Base-by-base conservation (phyloP, 2,113 vertebrate genomes). In the Xyliphius kryptos region DNA sequence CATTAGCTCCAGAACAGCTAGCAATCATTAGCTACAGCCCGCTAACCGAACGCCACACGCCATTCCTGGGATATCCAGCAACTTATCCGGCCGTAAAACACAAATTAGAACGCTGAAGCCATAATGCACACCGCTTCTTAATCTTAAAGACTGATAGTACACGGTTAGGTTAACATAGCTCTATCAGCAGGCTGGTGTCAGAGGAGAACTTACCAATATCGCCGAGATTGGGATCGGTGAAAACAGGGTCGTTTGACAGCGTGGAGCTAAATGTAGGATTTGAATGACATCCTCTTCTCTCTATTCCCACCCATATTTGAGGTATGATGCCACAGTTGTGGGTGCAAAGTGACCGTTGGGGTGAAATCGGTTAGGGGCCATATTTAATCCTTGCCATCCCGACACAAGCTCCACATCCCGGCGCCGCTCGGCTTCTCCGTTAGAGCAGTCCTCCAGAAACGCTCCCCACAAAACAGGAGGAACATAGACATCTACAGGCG, bases 351-450 rank as follows among this genome's bases (percentile, higher is more conserved):
- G n/a, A n/a, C n/a, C n/a, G n/a, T n/a, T n/a, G n/a, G n/a, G 53
- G 38, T 49, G 52, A 68, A 47, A 59, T 52, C 63, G 72, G 74
- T 60, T 73, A 74, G 77, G 67, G 68, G 77, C 77, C 75, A 79
- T 79, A 68, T 79, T 79, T 79, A 79, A 77, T 77, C 73, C 77
- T 70, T 68, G 69, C 68, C 75, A 79, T 79, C 77, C 77, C 74
- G 66, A 73, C 70, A 76, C 74, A 57, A 15, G 38, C 62, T 64
- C 46, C 66, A 69, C 70, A 70, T 74, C 73, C 68, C 67, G 60
- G 68, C 62, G 74, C 68, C 70, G 20, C 60, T 19, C 40, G n/a
- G n/a, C n/a, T n/a, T n/a, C 50, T 60, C 54, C 64, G 56, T 52
- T 50, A 58, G 56, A 46, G 74, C 66, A 68, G 58, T 74, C 55